phyloP scores from a whole-genome alignment of 2,797 vertebrate genomes.

The Fratercula arctica region DNA sequence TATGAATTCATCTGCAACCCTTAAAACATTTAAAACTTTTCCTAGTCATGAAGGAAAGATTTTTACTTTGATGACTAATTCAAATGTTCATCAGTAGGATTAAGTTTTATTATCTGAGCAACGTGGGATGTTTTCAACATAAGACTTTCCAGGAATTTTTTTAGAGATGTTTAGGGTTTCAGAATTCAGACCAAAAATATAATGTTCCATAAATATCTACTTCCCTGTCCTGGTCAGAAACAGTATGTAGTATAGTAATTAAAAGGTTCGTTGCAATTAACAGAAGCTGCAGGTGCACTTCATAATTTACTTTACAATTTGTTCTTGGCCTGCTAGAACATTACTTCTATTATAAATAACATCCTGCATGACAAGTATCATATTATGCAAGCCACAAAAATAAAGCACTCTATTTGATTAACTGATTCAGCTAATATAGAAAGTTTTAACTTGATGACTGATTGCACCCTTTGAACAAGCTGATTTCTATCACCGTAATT shows the following conservation, averaged over 20 bases:
- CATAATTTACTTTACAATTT: constrained; percentile 2
- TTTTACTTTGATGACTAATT: constrained; percentile 37
- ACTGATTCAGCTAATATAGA: neutral
- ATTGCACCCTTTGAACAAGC: neutral
- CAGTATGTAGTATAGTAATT: neutral
- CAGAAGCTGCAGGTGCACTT: neutral
- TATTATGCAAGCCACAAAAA: neutral
- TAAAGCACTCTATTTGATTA: neutral
- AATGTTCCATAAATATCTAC: neutral
- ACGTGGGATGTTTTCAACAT: neutral
- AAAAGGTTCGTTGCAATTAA: neutral
- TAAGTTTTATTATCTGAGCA: neutral
- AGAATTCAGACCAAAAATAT: neutral
- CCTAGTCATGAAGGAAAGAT: neutral
- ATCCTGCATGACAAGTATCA: neutral
- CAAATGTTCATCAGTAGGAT: neutral
- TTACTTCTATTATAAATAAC: constrained; percentile 1
- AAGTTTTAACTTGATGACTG: neutral
- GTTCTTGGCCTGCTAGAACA: neutral
- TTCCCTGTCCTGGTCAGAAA: neutral
- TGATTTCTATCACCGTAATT: neutral
- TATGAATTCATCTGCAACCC: neutral
- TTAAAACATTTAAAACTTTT: constrained; percentile 21
- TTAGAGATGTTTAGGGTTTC: neutral
- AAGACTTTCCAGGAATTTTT: neutral